phyloP scores from a whole-genome alignment of 1,140 invertebrate genomes.

The Samia ricini region DNA sequence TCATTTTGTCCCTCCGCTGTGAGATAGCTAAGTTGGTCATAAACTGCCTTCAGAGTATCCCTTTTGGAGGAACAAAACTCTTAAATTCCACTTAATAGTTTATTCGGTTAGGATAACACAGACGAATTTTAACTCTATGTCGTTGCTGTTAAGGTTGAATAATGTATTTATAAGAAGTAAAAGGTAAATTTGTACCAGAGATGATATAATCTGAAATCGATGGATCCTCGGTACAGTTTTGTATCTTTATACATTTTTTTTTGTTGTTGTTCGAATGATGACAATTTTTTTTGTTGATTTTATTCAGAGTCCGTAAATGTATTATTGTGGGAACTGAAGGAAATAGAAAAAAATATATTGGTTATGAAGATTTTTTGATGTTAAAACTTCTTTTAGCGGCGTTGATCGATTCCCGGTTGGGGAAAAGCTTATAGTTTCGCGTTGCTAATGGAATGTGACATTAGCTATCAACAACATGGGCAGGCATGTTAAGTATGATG shows the following conservation, averaged over 20 bases:
- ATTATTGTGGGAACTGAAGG: not conserved
- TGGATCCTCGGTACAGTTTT: not conserved
- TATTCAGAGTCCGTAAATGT: not conserved
- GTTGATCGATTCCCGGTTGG: too few species aligned
- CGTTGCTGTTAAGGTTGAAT: not conserved
- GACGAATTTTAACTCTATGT: not conserved
- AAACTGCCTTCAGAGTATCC: constrained; percentile 6
- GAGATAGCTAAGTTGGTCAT: constrained; percentile 9
- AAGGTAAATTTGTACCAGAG: not conserved
- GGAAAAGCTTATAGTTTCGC: too few species aligned
- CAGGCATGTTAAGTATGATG: too few species aligned
- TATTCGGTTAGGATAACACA: not conserved
- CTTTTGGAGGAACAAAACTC: constrained; percentile 3
- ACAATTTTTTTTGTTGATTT: not conserved
- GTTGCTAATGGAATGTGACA: too few species aligned
- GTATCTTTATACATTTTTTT: constrained; percentile 5
- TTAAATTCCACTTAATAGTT: not conserved
- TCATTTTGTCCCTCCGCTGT: not conserved
- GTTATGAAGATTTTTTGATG: not conserved
- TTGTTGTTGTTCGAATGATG: not conserved
- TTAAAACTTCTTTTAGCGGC: too few species aligned
- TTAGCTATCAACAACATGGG: too few species aligned
- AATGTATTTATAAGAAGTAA: not conserved
- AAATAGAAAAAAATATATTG: not conserved
- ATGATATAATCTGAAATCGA: constrained; percentile 8